These are phyloP conservation scores for Limenitis camilla DNA, from an alignment of 2,888 invertebrate genomes.

Conservation along the genomic window DNA sequence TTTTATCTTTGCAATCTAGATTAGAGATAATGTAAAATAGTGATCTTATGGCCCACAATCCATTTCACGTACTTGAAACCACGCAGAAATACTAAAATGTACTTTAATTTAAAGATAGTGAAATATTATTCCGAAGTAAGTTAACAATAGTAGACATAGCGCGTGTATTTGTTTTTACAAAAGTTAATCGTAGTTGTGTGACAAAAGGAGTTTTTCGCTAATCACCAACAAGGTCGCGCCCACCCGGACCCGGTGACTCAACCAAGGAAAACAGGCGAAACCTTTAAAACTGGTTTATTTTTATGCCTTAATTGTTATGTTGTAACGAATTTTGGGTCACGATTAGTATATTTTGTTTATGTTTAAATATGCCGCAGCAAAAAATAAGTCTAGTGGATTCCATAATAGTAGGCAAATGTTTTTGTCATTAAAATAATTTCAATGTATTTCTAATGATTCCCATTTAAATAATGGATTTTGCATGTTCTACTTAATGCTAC, in stretches of 20 bases:
- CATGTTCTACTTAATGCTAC: too few species aligned
- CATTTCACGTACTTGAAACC: too few species aligned
- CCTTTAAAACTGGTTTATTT: constrained; percentile 12
- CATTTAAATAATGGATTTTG: too few species aligned
- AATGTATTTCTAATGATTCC: too few species aligned
- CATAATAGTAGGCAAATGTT: too few species aligned
- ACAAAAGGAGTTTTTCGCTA: constrained; percentile 15
- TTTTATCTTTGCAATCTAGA: constrained; percentile 17
- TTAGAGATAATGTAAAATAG: constrained; percentile 3
- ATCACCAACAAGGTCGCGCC: constrained; percentile 20
- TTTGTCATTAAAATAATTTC: too few species aligned
- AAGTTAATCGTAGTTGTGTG: not conserved
- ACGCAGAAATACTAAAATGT: too few species aligned
- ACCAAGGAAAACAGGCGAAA: constrained; percentile 10
- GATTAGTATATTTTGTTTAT: constrained; percentile 4
- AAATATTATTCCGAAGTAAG: too few species aligned
- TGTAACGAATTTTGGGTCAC: constrained; percentile 11
- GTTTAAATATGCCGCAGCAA: too few species aligned
- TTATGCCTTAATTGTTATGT: constrained; percentile 10
- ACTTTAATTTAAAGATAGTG: too few species aligned
- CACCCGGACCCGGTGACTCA: constrained; percentile 19
- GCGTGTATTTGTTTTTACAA: not conserved
- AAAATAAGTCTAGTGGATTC: too few species aligned
- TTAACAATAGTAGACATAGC: not conserved
- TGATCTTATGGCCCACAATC: not conserved